Conservation (phyloP, 2,888 invertebrate genomes). For the Epicampocera succincta region DNA sequence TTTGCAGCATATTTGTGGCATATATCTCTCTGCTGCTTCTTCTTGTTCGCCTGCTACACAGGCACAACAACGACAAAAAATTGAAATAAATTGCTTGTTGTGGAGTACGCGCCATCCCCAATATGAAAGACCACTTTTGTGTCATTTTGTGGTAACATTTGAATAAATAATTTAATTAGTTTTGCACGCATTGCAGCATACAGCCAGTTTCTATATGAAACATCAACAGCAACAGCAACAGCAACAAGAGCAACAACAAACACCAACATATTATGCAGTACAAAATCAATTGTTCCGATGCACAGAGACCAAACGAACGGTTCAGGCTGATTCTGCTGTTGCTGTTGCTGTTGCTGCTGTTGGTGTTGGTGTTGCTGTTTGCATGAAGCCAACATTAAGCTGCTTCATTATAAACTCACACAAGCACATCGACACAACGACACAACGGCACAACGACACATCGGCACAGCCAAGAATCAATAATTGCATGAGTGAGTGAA, state of each 20-base stretch:
- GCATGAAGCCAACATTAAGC: constrained; percentile 50
- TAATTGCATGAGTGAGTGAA: constrained; percentile 31
- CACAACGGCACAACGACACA: constrained; percentile 22
- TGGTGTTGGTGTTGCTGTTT: constrained; percentile 37
- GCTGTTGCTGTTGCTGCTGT: constrained; percentile 32
- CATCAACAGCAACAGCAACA: constrained; percentile 32
- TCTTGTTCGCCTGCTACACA: background rate
- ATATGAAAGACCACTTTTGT: constrained; percentile 63
- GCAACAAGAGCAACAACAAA: constrained; percentile 40
- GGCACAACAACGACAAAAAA: constrained; percentile 11
- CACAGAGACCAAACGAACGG: background rate
- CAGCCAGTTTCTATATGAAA: constrained; percentile 33
- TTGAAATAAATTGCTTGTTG: constrained; percentile 27
- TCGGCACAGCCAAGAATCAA: constrained; percentile 53
- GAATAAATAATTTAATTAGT: constrained; percentile 72
- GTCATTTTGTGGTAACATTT: constrained; percentile 70
- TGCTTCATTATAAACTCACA: constrained; percentile 39
- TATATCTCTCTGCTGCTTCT: constrained; percentile 29
- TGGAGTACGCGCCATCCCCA: constrained; percentile 51
- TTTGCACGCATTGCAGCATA: constrained; percentile 67
- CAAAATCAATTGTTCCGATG: constrained; percentile 47
- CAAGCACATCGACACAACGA: constrained; percentile 21
- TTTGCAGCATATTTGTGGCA: constrained; percentile 47
- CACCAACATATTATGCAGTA: constrained; percentile 55
- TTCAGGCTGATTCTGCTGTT: constrained; percentile 12